Conservation (phyloP, 1,140 invertebrate species). For the Eulimnadia texana region DNA sequence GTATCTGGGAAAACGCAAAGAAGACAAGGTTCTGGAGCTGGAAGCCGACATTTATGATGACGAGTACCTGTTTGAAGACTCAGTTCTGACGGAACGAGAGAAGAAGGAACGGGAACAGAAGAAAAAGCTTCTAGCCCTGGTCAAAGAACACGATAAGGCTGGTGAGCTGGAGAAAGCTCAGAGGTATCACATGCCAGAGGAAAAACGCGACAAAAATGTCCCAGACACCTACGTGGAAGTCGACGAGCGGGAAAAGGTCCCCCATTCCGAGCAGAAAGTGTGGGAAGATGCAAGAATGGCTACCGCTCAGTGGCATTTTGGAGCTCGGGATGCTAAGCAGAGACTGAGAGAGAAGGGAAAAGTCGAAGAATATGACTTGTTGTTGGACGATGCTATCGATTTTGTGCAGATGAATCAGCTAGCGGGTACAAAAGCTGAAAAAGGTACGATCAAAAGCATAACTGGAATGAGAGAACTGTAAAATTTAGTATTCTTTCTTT, state of each 20-base stretch:
- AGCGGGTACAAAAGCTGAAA: constrained; percentile 49
- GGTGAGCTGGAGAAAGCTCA: constrained; percentile 80
- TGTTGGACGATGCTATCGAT: constrained; percentile 92
- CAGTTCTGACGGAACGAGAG: constrained; percentile 73
- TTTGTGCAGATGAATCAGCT: constrained; percentile 88
- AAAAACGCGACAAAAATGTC: constrained; percentile 26
- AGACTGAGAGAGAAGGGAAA: constrained; percentile 22
- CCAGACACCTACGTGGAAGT: constrained; percentile 67
- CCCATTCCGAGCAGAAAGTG: constrained; percentile 86
- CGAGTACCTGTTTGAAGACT: constrained; percentile 83
- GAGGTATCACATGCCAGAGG: constrained; percentile 83
- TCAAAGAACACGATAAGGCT: constrained; percentile 90
- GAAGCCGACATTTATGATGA: constrained; percentile 93
- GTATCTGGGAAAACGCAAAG: constrained; percentile 90
- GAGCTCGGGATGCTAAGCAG: constrained; percentile 69
- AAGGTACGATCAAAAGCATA: not conserved
- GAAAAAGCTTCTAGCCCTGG: constrained; percentile 74
- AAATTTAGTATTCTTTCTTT: constrained; percentile 17
- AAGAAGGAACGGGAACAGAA: constrained; percentile 73
- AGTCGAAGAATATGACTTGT: constrained; percentile 72
- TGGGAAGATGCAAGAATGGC: constrained; percentile 97
- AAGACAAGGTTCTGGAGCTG: constrained; percentile 89
- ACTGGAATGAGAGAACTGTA: not conserved
- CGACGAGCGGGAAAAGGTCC: constrained; percentile 66
- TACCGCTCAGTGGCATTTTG: constrained; percentile 82